Conservation (phyloP, 92 coral and sea anemone genomes). For the Phenganax marumi region DNA sequence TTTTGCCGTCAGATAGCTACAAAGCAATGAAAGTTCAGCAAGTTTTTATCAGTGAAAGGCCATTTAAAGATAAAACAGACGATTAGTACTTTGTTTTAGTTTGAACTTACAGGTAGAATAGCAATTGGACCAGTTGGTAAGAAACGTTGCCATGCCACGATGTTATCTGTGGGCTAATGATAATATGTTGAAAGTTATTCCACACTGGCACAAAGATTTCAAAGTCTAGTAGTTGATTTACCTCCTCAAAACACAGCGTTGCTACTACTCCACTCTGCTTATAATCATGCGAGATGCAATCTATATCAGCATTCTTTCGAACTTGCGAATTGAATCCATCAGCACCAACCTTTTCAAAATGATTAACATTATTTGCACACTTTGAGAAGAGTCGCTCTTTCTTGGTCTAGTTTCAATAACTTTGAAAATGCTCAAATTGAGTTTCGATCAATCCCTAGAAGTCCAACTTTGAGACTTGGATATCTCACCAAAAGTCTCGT, state of each 20-base stretch:
- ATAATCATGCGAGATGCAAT: slow-evolving; percentile 83
- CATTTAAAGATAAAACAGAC: not conserved
- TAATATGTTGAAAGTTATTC: not conserved
- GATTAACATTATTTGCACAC: no score
- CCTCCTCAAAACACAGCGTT: slow-evolving; percentile 87
- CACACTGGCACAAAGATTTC: not conserved
- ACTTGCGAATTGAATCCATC: slow-evolving; percentile 87
- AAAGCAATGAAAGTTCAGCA: not conserved
- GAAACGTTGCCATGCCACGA: slow-evolving; percentile 97
- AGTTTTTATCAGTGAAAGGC: no score
- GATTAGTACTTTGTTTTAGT: not conserved
- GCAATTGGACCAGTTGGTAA: slow-evolving; percentile 98
- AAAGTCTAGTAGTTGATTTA: slow-evolving; percentile 25
- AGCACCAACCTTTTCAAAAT: slow-evolving; percentile 72
- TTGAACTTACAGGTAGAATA: slow-evolving; percentile 76
- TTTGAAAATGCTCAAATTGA: no score
- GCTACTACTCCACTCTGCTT: slow-evolving; percentile 91
- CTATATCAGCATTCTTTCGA: slow-evolving; percentile 64
- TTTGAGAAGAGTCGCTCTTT: no score
- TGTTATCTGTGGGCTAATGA: slow-evolving; percentile 80
- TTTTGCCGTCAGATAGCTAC: slow-evolving; percentile 71
- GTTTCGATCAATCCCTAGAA: no score
- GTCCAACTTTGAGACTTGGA: not conserved
- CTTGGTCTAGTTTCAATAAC: no score
- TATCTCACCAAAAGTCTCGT: slow-evolving; percentile 78